phyloP scores from a whole-genome alignment of 2,113 vertebrate genomes.

The Ageneiosus marmoratus region DNA sequence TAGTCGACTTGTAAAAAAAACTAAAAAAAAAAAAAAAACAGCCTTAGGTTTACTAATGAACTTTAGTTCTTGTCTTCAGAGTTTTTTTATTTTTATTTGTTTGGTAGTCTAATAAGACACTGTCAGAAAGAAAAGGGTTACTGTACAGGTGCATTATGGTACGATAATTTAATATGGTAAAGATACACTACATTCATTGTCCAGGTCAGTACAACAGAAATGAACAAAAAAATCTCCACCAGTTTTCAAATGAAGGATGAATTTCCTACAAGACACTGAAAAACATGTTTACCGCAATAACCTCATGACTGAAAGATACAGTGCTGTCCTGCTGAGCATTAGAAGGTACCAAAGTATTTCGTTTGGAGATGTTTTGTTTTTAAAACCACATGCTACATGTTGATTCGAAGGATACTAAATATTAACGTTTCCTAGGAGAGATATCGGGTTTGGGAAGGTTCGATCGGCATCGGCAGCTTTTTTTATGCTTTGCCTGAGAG shows the following conservation, averaged over 20 bases:
- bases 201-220: background rate
- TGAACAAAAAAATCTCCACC: background rate
- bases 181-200: conserved; percentile 10
- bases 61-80: conserved; percentile 41
- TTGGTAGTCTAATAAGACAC: conserved; percentile 45
- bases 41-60: conserved; percentile 41
- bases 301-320: conserved; percentile 55
- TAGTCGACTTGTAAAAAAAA: conserved; percentile 53
- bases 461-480: too few species aligned
- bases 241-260: background rate
- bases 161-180: background rate
- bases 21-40: conserved; percentile 52
- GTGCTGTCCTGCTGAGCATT: background rate
- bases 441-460: too few species aligned
- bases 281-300: conserved; percentile 54
- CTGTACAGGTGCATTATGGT: background rate
- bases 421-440: too few species aligned
- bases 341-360: conserved; percentile 54
- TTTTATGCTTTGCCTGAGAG: too few species aligned
- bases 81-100: conserved; percentile 60
- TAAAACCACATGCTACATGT: conserved; percentile 54
- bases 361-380: too few species aligned
- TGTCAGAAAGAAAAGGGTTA: background rate
- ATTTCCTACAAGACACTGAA: conserved; percentile 42
- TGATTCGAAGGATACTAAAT: background rate